Evolutionary conservation across 2,888 invertebrate species (phyloP).

Genomic region (Harpalus rufipes): DNA sequence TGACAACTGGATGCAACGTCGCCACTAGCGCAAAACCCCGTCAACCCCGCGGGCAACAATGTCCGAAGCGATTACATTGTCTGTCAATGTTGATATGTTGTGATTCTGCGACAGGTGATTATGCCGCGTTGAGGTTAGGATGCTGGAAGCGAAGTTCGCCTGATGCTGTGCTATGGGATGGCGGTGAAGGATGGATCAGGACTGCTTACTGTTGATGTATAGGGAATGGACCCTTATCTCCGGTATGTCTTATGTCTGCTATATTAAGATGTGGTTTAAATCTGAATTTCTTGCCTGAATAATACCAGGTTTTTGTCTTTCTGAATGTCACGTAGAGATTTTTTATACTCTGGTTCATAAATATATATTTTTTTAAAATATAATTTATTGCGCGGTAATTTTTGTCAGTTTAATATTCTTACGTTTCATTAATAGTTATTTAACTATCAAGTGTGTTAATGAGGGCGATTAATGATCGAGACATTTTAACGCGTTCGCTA

Average conservation of each 20-base stretch:
- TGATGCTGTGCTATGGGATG: slow-evolving; percentile 15
- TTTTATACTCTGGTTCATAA: background rate
- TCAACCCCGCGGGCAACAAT: slow-evolving; percentile 30
- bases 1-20: slow-evolving; percentile 19
- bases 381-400: too few relatives aligned
- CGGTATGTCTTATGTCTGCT: slow-evolving; percentile 23
- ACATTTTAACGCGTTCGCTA: too few relatives aligned
- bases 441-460: too few relatives aligned
- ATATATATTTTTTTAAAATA: too few relatives aligned
- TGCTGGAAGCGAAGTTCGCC: background rate
- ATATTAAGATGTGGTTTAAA: slow-evolving; percentile 47
- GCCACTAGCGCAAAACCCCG: background rate
- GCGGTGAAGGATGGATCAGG: background rate
- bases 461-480: too few relatives aligned
- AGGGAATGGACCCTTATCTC: slow-evolving; percentile 38
- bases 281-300: slow-evolving; percentile 16
- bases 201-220: slow-evolving; percentile 44
- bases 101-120: slow-evolving; percentile 54
- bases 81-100: slow-evolving; percentile 59
- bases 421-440: too few relatives aligned
- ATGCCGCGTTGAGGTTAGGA: slow-evolving; percentile 21
- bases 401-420: too few relatives aligned
- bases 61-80: slow-evolving; percentile 56
- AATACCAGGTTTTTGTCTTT: slow-evolving; percentile 13
- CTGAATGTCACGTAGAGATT: background rate